Evolutionary conservation across 35 echinoderm and acorn worm species (phyloP).

Genomic region (Diadema setosum): DNA sequence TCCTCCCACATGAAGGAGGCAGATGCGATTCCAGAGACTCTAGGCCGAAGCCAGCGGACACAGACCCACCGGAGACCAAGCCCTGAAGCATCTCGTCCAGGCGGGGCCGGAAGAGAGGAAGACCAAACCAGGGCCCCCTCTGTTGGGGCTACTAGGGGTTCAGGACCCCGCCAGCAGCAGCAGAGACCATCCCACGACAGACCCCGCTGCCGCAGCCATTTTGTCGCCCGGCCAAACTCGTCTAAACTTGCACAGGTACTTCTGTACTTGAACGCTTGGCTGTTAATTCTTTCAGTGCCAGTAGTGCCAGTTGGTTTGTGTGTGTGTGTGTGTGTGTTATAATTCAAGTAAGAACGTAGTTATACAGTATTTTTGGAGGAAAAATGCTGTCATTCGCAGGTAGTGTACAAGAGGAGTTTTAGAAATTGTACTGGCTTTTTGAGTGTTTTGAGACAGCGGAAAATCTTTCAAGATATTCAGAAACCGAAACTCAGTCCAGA

Average conservation of each 20-base stretch:
- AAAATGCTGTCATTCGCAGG: too few species aligned
- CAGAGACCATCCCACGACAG: neutral
- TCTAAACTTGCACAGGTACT: slow-evolving; percentile 92
- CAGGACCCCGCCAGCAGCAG: neutral
- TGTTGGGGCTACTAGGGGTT: neutral
- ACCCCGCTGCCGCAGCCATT: slow-evolving; percentile 73
- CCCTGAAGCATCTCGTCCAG: neutral
- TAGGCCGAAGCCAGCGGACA: slow-evolving; percentile 61
- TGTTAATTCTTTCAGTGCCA: too few species aligned
- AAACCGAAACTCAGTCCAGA: too few species aligned
- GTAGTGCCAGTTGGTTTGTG: too few species aligned
- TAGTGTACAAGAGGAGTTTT: too few species aligned
- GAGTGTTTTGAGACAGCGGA: too few species aligned
- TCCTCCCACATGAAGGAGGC: neutral
- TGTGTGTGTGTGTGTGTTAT: too few species aligned
- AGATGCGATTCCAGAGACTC: slow-evolving; percentile 26
- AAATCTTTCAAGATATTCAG: too few species aligned
- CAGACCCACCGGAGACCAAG: slow-evolving; percentile 50
- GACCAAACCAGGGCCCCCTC: neutral
- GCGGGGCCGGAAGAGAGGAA: neutral
- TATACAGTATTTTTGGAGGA: too few species aligned
- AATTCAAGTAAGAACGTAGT: too few species aligned
- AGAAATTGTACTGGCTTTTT: too few species aligned
- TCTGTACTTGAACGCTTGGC: too few species aligned
- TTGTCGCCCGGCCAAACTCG: slow-evolving; percentile 60